Percentiles rank a stretch among this genome's conserved stretches.
These are phyloP conservation scores for Steromphala cineraria DNA, from an alignment of 2,888 invertebrate genomes.

Conservation along the genomic window DNA sequence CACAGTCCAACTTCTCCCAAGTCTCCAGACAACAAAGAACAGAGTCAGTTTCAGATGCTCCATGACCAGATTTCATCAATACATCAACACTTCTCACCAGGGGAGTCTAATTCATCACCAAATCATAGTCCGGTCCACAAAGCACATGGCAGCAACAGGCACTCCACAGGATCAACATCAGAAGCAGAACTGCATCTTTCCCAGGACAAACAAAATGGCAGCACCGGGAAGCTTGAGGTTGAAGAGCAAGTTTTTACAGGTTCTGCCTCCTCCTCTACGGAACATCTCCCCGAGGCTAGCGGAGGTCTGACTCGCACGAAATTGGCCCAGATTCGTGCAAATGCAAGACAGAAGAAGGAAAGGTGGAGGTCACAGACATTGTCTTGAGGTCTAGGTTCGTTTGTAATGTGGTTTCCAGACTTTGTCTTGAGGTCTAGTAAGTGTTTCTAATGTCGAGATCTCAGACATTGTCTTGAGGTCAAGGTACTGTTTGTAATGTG, in stretches of 20 bases:
- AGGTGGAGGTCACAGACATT: conserved; percentile 34
- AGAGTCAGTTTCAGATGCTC: not conserved
- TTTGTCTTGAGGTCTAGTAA: conserved; percentile 17
- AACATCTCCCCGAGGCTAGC: not conserved
- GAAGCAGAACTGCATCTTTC: too few species aligned
- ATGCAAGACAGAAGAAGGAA: conserved; percentile 40
- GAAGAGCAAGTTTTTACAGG: too few species aligned
- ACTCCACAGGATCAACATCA: too few species aligned
- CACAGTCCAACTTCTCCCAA: not conserved
- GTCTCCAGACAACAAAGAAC: not conserved
- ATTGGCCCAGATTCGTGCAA: conserved; percentile 33
- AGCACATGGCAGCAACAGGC: too few species aligned
- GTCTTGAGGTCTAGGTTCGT: too few species aligned
- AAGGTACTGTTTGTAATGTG: too few species aligned
- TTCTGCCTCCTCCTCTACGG: too few species aligned
- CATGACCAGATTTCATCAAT: not conserved
- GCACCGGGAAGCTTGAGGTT: too few species aligned
- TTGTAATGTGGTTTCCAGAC: too few species aligned
- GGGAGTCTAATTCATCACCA: not conserved
- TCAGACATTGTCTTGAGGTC: not conserved
- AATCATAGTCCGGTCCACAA: too few species aligned
- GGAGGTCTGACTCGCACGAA: conserved; percentile 16
- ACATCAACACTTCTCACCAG: not conserved
- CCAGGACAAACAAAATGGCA: too few species aligned
- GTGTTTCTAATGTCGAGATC: too few species aligned